Percentiles rank a stretch among this genome's conserved stretches.
Conservation (phyloP, 2,888 invertebrate genomes). For the Ferdinandea cuprea region DNA sequence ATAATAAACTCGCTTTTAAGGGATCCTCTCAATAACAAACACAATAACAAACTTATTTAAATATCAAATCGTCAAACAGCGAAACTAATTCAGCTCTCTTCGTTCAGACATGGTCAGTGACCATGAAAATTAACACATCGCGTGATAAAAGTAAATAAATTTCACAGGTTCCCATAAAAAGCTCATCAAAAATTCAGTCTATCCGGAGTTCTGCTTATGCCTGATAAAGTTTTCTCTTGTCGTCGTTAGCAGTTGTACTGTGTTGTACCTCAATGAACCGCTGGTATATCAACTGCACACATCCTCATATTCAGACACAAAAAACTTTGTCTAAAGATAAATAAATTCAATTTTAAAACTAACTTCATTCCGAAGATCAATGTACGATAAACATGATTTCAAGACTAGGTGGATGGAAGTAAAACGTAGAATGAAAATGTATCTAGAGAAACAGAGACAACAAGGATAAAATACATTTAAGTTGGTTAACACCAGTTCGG, state of each 20-base stretch:
- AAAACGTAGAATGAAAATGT: background rate
- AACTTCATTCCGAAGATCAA: constrained; percentile 39
- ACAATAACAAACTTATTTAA: too few species aligned
- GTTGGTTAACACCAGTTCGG: constrained; percentile 18
- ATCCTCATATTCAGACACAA: too few species aligned
- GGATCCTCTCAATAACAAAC: too few species aligned
- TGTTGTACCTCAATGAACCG: background rate
- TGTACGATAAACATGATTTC: constrained; percentile 17
- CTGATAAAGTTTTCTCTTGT: background rate
- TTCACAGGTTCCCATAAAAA: constrained; percentile 22
- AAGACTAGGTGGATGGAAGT: background rate
- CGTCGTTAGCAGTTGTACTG: background rate
- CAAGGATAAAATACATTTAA: constrained; percentile 11
- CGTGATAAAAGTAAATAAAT: constrained; percentile 42
- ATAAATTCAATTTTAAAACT: constrained; percentile 26
- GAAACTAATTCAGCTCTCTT: background rate
- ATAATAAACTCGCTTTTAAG: too few species aligned
- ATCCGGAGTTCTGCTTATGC: too few species aligned
- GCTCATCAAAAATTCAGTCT: constrained; percentile 27
- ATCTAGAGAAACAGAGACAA: background rate
- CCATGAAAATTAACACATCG: constrained; percentile 58
- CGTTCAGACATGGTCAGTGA: constrained; percentile 35
- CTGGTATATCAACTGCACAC: background rate
- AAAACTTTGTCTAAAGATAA: background rate
- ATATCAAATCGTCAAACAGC: constrained; percentile 18